A percentile compares a stretch with the other conserved stretches of the same genome.
Evolutionary conservation across 2,797 vertebrate genomes (phyloP).

Genomic region (Cheirogaleus major): DNA sequence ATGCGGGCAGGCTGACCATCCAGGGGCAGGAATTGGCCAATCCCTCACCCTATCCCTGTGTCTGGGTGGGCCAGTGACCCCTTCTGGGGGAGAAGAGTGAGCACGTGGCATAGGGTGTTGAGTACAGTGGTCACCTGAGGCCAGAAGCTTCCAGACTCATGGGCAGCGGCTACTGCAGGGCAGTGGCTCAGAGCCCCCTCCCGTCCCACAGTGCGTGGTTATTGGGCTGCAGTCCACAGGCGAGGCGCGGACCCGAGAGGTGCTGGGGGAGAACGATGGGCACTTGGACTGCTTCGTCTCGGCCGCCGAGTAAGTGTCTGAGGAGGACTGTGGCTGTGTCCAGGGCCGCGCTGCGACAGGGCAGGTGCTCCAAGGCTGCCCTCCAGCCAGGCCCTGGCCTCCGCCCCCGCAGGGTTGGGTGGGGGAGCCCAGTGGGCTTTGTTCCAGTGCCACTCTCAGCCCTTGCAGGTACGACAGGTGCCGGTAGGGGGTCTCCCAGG

Average conservation of each 20-base stretch:
- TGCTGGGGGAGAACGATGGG: conserved; percentile 96
- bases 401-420: no score
- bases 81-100: neutral
- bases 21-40: neutral
- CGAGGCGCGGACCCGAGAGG: conserved; percentile 97
- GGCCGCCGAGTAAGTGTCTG: conserved; percentile 94
- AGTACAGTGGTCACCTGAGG: neutral
- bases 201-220: conserved; percentile 91
- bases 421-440: neutral
- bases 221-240: conserved; percentile 99
- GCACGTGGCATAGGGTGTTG: neutral
- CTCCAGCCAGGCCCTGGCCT: neutral
- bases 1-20: neutral
- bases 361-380: neutral
- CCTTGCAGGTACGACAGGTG: fast-evolving
- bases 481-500: neutral
- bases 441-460: neutral
- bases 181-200: neutral
- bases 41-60: no score
- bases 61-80: neutral
- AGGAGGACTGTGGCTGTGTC: neutral
- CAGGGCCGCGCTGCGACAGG: neutral
- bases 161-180: neutral
- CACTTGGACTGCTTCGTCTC: conserved; percentile 97
- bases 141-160: neutral